phyloP scores from a whole-genome alignment of 2,888 invertebrate genomes.

The Cosmopolites sordidus region DNA sequence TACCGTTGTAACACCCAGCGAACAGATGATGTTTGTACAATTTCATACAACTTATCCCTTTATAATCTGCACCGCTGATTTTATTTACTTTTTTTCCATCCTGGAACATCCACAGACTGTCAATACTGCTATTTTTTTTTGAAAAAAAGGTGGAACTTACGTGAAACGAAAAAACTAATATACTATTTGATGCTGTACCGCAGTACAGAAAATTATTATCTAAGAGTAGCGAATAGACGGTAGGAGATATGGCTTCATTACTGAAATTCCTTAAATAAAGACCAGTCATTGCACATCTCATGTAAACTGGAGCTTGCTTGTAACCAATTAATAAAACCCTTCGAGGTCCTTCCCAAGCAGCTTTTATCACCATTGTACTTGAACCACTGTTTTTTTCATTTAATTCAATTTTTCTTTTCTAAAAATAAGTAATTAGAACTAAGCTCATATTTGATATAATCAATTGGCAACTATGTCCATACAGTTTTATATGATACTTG shows the following conservation, averaged over 20 bases:
- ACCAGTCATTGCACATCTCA: slow-evolving; percentile 70
- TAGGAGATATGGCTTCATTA: slow-evolving; percentile 49
- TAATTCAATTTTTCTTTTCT: slow-evolving; percentile 38
- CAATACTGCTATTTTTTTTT: neutral
- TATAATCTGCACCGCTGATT: slow-evolving; percentile 41
- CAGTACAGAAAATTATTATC: slow-evolving; percentile 69
- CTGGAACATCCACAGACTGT: neutral
- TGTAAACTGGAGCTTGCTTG: slow-evolving; percentile 63
- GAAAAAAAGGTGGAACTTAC: slow-evolving; percentile 52
- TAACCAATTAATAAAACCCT: slow-evolving; percentile 67
- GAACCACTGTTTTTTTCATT: slow-evolving; percentile 55
- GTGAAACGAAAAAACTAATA: slow-evolving; percentile 70
- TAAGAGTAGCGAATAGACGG: slow-evolving; percentile 68
- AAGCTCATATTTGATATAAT: too few relatives aligned
- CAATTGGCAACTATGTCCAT: too few relatives aligned
- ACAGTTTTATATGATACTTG: too few relatives aligned
- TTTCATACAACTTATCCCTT: slow-evolving; percentile 69
- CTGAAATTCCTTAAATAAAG: slow-evolving; percentile 57
- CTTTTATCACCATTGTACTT: slow-evolving; percentile 64
- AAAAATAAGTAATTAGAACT: too few relatives aligned
- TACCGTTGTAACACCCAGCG: slow-evolving; percentile 76
- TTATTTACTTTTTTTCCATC: slow-evolving; percentile 56
- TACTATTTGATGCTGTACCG: slow-evolving; percentile 68
- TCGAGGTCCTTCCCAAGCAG: slow-evolving; percentile 69
- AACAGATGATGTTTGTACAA: slow-evolving; percentile 59